Conservation (phyloP, 2,797 vertebrate species). For the Rhynchonycteris naso region DNA sequence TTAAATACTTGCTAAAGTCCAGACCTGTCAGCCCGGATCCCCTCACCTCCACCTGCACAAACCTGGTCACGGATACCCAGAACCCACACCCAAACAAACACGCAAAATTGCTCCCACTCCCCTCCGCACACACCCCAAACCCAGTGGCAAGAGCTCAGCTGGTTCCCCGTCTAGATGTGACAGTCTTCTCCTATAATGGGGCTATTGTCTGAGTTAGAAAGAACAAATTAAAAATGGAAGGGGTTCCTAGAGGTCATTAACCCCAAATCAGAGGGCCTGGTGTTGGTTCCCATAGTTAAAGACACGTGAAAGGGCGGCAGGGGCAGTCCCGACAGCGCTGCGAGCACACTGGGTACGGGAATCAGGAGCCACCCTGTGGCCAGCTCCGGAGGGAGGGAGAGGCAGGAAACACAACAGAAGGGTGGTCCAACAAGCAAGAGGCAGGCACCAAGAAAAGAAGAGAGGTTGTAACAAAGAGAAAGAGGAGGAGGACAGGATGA, state of each 20-base stretch:
- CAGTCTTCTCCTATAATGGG: neutral
- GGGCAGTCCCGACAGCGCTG: slow-evolving; percentile 39
- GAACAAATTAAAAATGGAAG: slow-evolving; percentile 42
- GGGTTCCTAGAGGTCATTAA: slow-evolving; percentile 79
- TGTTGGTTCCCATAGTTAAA: slow-evolving; percentile 69
- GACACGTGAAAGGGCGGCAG: slow-evolving; percentile 73
- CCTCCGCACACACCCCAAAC: neutral
- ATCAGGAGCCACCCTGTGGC: slow-evolving; percentile 71
- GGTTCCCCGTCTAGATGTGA: neutral
- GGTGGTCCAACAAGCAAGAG: rapidly evolving
- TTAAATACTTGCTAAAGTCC: neutral
- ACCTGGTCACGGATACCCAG: neutral
- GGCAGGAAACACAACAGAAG: neutral
- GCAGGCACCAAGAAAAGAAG: neutral
- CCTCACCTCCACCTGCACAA: neutral
- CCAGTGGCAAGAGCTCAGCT: neutral
- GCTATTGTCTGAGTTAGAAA: neutral
- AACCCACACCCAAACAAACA: neutral
- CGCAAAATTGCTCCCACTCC: neutral
- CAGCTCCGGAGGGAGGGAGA: slow-evolving; percentile 1
- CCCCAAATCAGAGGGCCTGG: slow-evolving; percentile 71
- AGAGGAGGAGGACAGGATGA: neutral
- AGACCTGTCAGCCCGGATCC: too few species aligned
- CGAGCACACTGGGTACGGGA: slow-evolving; percentile 64
- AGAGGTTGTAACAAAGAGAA: slow-evolving; percentile 26